Evolutionary conservation across 1,140 invertebrate genomes (phyloP), one percentile per base, ranked within the genome.

Genomic region (Penaeus vannamei): DNA sequence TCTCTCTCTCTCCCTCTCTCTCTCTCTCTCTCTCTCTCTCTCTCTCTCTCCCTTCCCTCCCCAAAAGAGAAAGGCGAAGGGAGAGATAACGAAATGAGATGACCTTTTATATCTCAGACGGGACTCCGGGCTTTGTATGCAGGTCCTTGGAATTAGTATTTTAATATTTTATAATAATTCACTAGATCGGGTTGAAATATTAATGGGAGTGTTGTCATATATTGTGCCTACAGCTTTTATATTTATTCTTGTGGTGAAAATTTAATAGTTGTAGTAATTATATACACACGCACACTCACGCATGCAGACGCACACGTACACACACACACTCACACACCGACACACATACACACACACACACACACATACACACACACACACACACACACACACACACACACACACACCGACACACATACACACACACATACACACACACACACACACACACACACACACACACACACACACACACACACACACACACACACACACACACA

Each of bases 401-500:
- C 12, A 12, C n/a, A 26, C 26, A 26, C 8, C 0, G 1, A 26
- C 12, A 36, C n/a, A 36, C 5, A 29, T 32, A 76, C 14, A 20
- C n/a, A 8, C 10, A 76, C 12, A 26, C n/a, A 76, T 14, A 76
- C n/a, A 76, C 23, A 76, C 1, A 76, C n/a, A n/a, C n/a, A 32
- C 5, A 19, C 26, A 32, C 26, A 5, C 0, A 20, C 5, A 76
- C 26, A 32, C n/a, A 32, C 12, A 10, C 26, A 19, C 5, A 32
- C 7, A 4, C 5, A 76, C 19, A 26, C 2, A 76, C 26, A 17
- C 10, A 32, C n/a, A 29, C n/a, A 22, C 2, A n/a, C 2, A 72
- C n/a, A 72, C n/a, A 72, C n/a, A 72, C n/a, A 72, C n/a, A 72
- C n/a, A 72, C n/a, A 72, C n/a, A 72, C n/a, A 72, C n/a, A 72